Evolutionary conservation across 2,888 invertebrate species (phyloP), one percentile per base, ranked within the genome.

Genomic region (Caenorhabditis sp.): DNA sequence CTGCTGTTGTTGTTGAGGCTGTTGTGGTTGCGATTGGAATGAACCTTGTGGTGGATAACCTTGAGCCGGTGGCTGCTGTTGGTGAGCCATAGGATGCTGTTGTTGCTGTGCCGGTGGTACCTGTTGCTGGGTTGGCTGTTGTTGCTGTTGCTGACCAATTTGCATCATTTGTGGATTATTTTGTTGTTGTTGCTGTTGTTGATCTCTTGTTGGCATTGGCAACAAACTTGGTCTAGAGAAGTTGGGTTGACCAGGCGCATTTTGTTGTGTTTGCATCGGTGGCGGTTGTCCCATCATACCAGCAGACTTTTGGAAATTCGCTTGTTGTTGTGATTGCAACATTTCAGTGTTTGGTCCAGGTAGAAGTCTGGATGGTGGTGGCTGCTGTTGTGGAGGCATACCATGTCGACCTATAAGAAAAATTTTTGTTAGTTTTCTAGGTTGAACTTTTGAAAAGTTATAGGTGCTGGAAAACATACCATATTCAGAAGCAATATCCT

Each of bases 231-330:
- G 31, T 14, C 57, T 31, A 2, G 1, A 4, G 21, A 20, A 58
- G 17, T 2, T 4, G 7, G 25, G 56, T 17, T 17, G 26, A 10
- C 31, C 31, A 31, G 31, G 31, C 5, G 56, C 23, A 3, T 20
- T 25, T 43, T 64, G 63, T 17, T 64, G 57, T 21, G 59, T n/a
- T 50, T 66, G 66, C 66, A 66, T 66, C 31, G 61, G 68, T 43
- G 49, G 53, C 14, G 63, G 68, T 43, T 68, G 68, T 36, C 63
- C 63, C 50, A 68, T 25, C 25, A 67, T 53, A 38, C 43, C 21
- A 52, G 49, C 36, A 49, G 66, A 1, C 7, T 43, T 43, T 43
- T 43, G 43, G 43, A 43, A 14, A 20, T 61, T 31, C 21, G 54
- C 36, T 20, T 54, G 53, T 36, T 70, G 70, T 43, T 69, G 63